Evolutionary conservation across 2,113 vertebrate genomes (phyloP).

Genomic region (Sturnira hondurensis): DNA sequence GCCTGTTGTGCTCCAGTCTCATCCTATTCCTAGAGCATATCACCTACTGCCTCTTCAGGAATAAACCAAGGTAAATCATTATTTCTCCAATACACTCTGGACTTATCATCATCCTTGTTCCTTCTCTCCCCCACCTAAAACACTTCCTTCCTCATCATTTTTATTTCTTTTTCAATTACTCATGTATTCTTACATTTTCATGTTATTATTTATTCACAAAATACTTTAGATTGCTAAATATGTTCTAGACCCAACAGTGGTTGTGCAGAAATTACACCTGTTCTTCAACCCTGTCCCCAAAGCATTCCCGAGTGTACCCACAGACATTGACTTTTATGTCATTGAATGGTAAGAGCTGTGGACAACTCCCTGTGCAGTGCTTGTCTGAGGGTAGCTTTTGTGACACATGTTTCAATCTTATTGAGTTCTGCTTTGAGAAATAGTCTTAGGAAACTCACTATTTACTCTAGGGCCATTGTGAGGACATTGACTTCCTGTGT

Average conservation of each 20-base stretch:
- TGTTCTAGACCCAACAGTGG: not conserved
- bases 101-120: not conserved
- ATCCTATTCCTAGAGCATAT: not conserved
- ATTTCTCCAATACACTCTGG: not conserved
- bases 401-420: not conserved
- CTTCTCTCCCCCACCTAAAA: not conserved
- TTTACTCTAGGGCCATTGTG: not conserved
- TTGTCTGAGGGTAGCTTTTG: not conserved
- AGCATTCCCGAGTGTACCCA: not conserved
- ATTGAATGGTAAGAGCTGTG: not conserved
- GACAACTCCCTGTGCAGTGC: not conserved
- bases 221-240: not conserved
- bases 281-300: not conserved
- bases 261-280: not conserved
- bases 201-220: slow-evolving; percentile 46
- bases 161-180: not conserved
- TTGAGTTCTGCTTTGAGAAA: not conserved
- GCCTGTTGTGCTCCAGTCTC: not conserved
- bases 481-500: not conserved
- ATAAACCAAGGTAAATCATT: not conserved
- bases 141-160: not conserved
- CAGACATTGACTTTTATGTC: not conserved
- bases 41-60: not conserved
- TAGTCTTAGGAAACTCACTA: not conserved
- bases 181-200: not conserved